A percentile compares a stretch with the other conserved stretches of the same genome.
These are phyloP conservation scores for Perizoma affinitatum DNA, from an alignment of 2,888 invertebrate species.

Conservation along the genomic window DNA sequence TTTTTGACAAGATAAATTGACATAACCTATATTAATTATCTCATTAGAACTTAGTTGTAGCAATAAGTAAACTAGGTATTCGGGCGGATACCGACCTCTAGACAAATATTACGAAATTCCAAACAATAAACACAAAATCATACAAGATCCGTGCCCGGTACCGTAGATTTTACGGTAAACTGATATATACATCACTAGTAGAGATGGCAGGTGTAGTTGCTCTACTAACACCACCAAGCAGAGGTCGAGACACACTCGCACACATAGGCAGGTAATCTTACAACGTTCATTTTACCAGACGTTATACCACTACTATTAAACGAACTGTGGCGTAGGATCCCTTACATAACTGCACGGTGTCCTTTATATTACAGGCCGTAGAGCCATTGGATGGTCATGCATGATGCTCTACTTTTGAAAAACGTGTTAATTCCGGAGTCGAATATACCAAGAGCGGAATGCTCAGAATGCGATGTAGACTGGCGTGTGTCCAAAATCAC, in stretches of 20 bases:
- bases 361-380: slow-evolving; percentile 28
- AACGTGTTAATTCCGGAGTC: not conserved
- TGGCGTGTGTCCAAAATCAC: slow-evolving; percentile 1
- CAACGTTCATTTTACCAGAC: slow-evolving; percentile 23
- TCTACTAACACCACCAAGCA: slow-evolving; percentile 39
- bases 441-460: not conserved
- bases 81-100: no score
- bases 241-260: slow-evolving; percentile 32
- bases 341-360: slow-evolving; percentile 40
- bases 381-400: slow-evolving; percentile 11
- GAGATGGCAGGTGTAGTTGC: slow-evolving; percentile 42
- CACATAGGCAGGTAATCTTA: slow-evolving; percentile 33
- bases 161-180: not conserved
- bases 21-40: no score
- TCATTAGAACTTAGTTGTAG: no score
- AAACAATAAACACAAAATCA: no score
- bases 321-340: slow-evolving; percentile 29
- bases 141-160: not conserved
- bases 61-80: no score
- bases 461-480: not conserved
- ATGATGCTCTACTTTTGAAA: slow-evolving; percentile 30
- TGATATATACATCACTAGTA: slow-evolving; percentile 23
- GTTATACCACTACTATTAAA: slow-evolving; percentile 9
- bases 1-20: no score
- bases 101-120: no score